These are phyloP conservation scores for Amphiprion percula DNA, from an alignment of 2,113 vertebrate species.

Conservation along the genomic window DNA sequence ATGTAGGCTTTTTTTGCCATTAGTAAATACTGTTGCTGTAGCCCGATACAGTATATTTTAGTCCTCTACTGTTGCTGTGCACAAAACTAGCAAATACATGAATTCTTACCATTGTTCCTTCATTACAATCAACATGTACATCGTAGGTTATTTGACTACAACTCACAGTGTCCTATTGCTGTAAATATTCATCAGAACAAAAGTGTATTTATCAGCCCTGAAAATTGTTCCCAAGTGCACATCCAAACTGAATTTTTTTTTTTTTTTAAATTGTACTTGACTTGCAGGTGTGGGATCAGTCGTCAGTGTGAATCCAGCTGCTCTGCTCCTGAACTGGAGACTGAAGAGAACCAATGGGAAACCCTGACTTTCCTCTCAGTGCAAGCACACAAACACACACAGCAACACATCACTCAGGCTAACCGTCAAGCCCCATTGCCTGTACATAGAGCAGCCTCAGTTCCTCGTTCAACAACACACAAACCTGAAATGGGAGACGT, in stretches of 20 bases:
- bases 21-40: too few relatives aligned
- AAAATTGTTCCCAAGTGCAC: too few relatives aligned
- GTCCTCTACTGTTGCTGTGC: too few relatives aligned
- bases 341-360: conserved; percentile 41
- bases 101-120: too few relatives aligned
- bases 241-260: too few relatives aligned
- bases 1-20: too few relatives aligned
- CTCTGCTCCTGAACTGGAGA: conserved; percentile 36
- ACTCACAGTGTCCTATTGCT: neutral
- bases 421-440: conserved; percentile 50
- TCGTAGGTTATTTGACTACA: too few relatives aligned
- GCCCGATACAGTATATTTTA: too few relatives aligned
- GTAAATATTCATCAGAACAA: neutral
- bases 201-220: neutral
- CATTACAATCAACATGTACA: too few relatives aligned
- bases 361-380: conserved; percentile 40
- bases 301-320: conserved; percentile 90
- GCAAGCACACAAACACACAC: conserved; percentile 35
- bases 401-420: conserved; percentile 43
- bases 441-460: conserved; percentile 72
- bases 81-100: too few relatives aligned
- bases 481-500: conserved; percentile 61
- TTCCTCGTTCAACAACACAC: conserved; percentile 48
- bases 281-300: conserved; percentile 91
- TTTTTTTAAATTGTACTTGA: conserved; percentile 24